Base-by-base conservation (phyloP, 2,888 invertebrate genomes). In the Caenorhabditis parvicauda region DNA sequence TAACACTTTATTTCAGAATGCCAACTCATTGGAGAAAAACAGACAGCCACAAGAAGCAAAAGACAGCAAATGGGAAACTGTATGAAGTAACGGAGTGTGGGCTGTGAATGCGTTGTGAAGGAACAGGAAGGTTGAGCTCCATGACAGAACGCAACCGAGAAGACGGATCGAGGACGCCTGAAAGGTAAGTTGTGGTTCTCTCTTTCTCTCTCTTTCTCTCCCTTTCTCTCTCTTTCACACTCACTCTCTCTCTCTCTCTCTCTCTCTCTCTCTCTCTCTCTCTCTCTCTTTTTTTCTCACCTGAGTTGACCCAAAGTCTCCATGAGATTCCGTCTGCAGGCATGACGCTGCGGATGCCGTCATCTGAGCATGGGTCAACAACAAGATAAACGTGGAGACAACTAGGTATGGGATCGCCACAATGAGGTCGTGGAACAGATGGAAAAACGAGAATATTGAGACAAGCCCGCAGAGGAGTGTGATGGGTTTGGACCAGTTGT, bases 31-130 rank as follows among this genome's bases (percentile, higher is more conserved):
- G n/a, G n/a, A n/a, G n/a, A n/a, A n/a, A n/a, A n/a, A n/a, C n/a
- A n/a, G n/a, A n/a, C n/a, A n/a, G n/a, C n/a, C n/a, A n/a, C n/a
- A n/a, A n/a, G n/a, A n/a, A n/a, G n/a, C n/a, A n/a, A n/a, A 67
- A 17, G 59, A 57, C 12, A 63, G 44, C 29, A 59, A 49, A 19
- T 56, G 42, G 4, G 60, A 61, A 3, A 53, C 28, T 4, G 60
- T 54, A 27, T 61, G 47, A 22, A 61, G 44, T n/a, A 45, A 17
- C 50, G 45, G 49, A 22, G 60, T 61, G 41, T 61, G 60, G 2
- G 56, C 53, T 55, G 54, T 54, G 49, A 61, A 61, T 2, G 60
- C 55, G 28, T 61, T 61, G 45, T 46, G 35, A 3, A 61, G 39
- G n/a, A 61, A 41, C 0, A 61, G 28, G n/a, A 61, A 45, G n/a